Evolutionary conservation across 92 coral and sea anemone genomes (phyloP), one percentile per base, ranked within the genome.

Genomic region (Epizoanthus fatuus): DNA sequence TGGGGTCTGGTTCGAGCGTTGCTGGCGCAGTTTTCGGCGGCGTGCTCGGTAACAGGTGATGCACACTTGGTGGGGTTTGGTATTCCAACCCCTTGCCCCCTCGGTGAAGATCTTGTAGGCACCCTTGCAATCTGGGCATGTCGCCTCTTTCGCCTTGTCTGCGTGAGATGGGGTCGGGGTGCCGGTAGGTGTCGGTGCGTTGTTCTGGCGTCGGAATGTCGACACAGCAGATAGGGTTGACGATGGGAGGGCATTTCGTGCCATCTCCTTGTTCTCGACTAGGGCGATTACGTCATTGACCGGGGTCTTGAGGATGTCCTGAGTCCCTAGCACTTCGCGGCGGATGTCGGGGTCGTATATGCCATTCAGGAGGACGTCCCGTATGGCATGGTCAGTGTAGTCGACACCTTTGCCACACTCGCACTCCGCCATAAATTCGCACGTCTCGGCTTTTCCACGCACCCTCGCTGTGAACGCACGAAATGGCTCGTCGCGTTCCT

Each of bases 161-260:
- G 40, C 75, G n/a, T 45, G 80, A n/a, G 90, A n/a, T 5, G 82
- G 85, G 80, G 72, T 86, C 47, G 39, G 12, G 11, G 82, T 13
- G n/a, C 47, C 38, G 13, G 84, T 63, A 12, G 57, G 47, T 39
- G 65, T 47, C 25, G 80, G 77, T 67, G 89, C 42, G 3, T 38
- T 59, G 29, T 68, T 53, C n/a, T 73, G 87, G 80, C 63, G 65
- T 38, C 45, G 51, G 78, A 87, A 83, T 0, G 94, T 20, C 2
- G 94, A 91, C 63, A 87, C 67, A 16, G 79, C 86, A 4, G 91
- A 91, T 38, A 87, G 89, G 65, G 69, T 47, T 3, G 91, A 63
- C 9, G 94, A 87, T n/a, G 89, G 94, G 51, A 91, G 92, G 86
- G 94, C 86, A 20, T 91, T 91, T 0, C 94, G 89, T 2, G 91